phyloP scores from a whole-genome alignment of 2,113 vertebrate genomes.

The Scomber japonicus region DNA sequence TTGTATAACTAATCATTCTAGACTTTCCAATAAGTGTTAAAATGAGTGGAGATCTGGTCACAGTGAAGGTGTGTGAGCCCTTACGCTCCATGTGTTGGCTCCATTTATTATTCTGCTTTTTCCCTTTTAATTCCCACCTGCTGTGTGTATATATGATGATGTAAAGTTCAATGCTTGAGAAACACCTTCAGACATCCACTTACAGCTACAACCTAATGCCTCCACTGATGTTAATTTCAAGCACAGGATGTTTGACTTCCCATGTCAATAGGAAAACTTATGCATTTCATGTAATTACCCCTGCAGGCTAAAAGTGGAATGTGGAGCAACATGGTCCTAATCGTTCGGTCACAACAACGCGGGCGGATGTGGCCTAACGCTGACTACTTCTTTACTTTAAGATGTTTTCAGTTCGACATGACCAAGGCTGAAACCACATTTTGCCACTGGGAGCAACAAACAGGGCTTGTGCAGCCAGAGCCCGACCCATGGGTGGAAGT shows the following conservation, averaged over 20 bases:
- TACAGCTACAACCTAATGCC: not conserved
- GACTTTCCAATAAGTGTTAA: not conserved
- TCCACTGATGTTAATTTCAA: not conserved
- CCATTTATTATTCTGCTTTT: not conserved
- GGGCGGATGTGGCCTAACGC: conserved; percentile 57
- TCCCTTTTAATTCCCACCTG: not conserved
- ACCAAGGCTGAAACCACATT: conserved; percentile 65
- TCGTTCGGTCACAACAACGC: conserved; percentile 33
- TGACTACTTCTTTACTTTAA: conserved; percentile 60
- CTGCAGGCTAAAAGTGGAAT: conserved; percentile 19
- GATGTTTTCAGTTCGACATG: conserved; percentile 59
- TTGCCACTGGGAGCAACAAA: conserved; percentile 65
- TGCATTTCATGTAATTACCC: conserved; percentile 32
- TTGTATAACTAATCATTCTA: too few relatives aligned
- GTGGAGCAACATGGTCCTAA: conserved; percentile 20
- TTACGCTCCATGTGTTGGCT: too few relatives aligned
- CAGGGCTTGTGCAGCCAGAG: conserved; percentile 37
- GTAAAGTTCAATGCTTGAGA: not conserved
- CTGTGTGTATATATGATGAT: not conserved
- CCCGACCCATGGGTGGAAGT: conserved; percentile 57
- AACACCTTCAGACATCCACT: not conserved
- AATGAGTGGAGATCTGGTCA: not conserved
- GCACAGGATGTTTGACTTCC: not conserved
- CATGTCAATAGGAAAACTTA: not conserved
- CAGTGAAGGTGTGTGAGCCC: too few relatives aligned